A percentile compares a stretch with the other conserved stretches of the same genome.
These are phyloP conservation scores for Pimephales promelas DNA, from an alignment of 2,113 vertebrate genomes.

Conservation along the genomic window DNA sequence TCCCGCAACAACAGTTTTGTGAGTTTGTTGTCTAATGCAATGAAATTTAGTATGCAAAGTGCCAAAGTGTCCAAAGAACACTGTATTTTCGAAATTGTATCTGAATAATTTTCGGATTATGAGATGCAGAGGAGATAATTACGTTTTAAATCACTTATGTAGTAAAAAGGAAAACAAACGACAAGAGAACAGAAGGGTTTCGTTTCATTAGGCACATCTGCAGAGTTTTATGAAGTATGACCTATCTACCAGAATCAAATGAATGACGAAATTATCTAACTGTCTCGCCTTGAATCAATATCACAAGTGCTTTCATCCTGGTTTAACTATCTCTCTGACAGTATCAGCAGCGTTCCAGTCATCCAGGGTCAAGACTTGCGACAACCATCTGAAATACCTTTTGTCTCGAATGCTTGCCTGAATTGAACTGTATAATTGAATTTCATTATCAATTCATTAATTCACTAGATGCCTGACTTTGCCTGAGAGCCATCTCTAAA, in stretches of 20 bases:
- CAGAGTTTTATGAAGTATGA: background rate
- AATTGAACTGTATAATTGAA: constrained; percentile 43
- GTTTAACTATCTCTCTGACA: constrained; percentile 8
- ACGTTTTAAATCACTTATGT: constrained; percentile 8
- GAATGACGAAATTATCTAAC: constrained; percentile 32
- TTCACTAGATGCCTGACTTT: constrained; percentile 18
- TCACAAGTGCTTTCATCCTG: constrained; percentile 27
- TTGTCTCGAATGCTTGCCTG: constrained; percentile 19
- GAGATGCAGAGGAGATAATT: constrained; percentile 32
- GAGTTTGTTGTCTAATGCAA: background rate
- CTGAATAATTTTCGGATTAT: constrained; percentile 19
- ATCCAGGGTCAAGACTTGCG: constrained; percentile 33
- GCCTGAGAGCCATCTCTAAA: background rate
- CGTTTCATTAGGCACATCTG: constrained; percentile 33
- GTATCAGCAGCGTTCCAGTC: constrained; percentile 11
- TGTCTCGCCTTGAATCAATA: constrained; percentile 30
- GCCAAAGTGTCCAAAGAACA: background rate
- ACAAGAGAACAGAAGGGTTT: background rate
- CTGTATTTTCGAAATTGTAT: background rate
- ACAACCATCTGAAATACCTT: constrained; percentile 9
- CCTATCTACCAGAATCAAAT: background rate
- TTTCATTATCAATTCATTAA: constrained; percentile 53
- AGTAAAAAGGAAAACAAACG: constrained; percentile 31
- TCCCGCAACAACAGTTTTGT: background rate
- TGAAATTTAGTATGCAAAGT: background rate